A percentile compares a stretch with the other conserved stretches of the same genome.
Evolutionary conservation across 2,888 invertebrate genomes (phyloP).

Genomic region (Cheilosia urbana): DNA sequence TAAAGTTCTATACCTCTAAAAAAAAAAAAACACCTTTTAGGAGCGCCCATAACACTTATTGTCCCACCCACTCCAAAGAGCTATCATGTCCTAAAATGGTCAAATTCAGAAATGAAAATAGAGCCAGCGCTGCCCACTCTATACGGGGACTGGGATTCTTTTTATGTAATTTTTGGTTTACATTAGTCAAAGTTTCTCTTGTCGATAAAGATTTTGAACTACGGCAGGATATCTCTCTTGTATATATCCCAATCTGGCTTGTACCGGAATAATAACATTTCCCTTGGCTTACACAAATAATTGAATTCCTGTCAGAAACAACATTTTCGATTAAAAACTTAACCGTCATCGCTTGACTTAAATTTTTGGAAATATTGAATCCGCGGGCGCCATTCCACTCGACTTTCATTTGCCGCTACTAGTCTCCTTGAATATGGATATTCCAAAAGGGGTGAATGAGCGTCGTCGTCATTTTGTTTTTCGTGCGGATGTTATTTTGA

Average conservation of each 20-base stretch:
- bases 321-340: slow-evolving; percentile 73
- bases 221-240: too few species aligned
- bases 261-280: slow-evolving; percentile 48
- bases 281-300: slow-evolving; percentile 57
- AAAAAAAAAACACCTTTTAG: too few species aligned
- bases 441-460: background rate
- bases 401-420: background rate
- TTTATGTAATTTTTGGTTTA: too few species aligned
- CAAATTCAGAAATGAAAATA: too few species aligned
- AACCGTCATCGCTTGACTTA: slow-evolving; percentile 69
- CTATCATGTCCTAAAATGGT: too few species aligned
- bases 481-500: slow-evolving; percentile 37
- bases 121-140: too few species aligned
- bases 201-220: too few species aligned
- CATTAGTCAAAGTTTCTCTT: too few species aligned
- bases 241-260: background rate
- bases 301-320: slow-evolving; percentile 73
- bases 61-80: too few species aligned
- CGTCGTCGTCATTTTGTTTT: slow-evolving; percentile 2
- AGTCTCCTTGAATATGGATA: background rate
- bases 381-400: background rate
- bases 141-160: too few species aligned
- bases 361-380: slow-evolving; percentile 48
- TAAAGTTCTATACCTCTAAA: too few species aligned
- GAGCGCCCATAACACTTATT: too few species aligned